These are phyloP conservation scores for Microcebus murinus DNA, from an alignment of 2,113 vertebrate species.

Conservation along the genomic window DNA sequence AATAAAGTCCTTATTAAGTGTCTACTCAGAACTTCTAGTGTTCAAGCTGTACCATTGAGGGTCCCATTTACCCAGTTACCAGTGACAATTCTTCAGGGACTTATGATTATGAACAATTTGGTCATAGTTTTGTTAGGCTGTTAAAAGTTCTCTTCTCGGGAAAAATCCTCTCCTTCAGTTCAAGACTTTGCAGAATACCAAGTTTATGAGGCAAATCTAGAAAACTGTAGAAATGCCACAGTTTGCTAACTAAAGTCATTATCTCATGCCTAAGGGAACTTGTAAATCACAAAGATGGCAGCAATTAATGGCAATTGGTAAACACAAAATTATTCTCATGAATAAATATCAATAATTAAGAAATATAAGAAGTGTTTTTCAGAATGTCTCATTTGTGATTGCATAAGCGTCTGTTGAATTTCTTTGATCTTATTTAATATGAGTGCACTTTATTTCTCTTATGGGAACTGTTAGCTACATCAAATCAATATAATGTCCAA, in stretches of 20 bases:
- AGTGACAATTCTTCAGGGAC: neutral
- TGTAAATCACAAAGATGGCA: conserved; percentile 5
- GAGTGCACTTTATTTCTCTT: neutral
- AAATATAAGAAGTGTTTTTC: conserved; percentile 15
- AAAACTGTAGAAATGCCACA: neutral
- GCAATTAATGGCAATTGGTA: conserved; percentile 26
- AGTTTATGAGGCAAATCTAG: conserved; percentile 26
- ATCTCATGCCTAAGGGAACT: neutral
- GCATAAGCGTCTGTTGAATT: neutral
- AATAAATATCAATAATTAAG: conserved; percentile 46
- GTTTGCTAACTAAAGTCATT: conserved; percentile 26
- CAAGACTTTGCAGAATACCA: conserved; percentile 11
- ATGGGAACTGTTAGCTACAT: neutral
- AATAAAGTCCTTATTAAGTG: neutral
- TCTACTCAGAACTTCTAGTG: neutral
- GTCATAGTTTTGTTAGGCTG: neutral
- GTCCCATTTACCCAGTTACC: neutral
- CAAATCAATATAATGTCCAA: conserved; percentile 8
- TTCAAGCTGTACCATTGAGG: neutral
- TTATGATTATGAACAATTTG: neutral
- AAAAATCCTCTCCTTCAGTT: conserved; percentile 21
- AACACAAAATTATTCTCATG: conserved; percentile 51
- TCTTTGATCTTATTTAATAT: conserved; percentile 12
- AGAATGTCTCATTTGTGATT: neutral
- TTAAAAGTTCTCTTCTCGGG: neutral